Conservation (phyloP, 2,888 invertebrate species). For the Synergus laeviventris region DNA sequence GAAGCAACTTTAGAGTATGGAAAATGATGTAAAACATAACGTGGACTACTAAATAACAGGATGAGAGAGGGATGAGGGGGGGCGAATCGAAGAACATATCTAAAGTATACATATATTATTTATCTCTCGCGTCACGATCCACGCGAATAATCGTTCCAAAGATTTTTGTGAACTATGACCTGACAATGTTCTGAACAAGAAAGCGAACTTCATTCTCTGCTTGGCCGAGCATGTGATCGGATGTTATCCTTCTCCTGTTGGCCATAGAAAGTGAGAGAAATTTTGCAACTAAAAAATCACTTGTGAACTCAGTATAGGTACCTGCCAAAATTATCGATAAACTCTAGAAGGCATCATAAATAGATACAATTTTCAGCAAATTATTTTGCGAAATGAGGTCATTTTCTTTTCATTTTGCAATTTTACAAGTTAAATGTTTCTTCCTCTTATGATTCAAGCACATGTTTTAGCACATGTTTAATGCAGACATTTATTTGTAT, state of each 20-base stretch:
- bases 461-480: no score
- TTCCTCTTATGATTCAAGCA: no score
- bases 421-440: not conserved
- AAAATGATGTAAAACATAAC: slow-evolving; percentile 14
- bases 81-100: slow-evolving; percentile 13
- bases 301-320: not conserved
- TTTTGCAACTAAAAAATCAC: slow-evolving; percentile 6
- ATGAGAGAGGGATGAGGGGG: not conserved
- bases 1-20: not conserved
- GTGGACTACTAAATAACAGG: slow-evolving; percentile 6
- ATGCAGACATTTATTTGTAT: not conserved
- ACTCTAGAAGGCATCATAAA: not conserved
- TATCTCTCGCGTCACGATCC: not conserved
- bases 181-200: slow-evolving; percentile 24
- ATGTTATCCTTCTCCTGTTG: slow-evolving; percentile 23
- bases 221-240: slow-evolving; percentile 24
- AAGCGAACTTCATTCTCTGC: slow-evolving; percentile 27
- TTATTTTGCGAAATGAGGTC: not conserved
- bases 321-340: not conserved
- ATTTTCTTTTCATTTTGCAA: not conserved
- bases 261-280: slow-evolving; percentile 25
- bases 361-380: not conserved
- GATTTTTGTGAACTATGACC: slow-evolving; percentile 20
- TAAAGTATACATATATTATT: not conserved
- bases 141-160: not conserved